Percentiles rank a stretch among this genome's conserved stretches.
phyloP scores from a whole-genome alignment of 2,797 vertebrate species.

The Rhodeus uyekii region DNA sequence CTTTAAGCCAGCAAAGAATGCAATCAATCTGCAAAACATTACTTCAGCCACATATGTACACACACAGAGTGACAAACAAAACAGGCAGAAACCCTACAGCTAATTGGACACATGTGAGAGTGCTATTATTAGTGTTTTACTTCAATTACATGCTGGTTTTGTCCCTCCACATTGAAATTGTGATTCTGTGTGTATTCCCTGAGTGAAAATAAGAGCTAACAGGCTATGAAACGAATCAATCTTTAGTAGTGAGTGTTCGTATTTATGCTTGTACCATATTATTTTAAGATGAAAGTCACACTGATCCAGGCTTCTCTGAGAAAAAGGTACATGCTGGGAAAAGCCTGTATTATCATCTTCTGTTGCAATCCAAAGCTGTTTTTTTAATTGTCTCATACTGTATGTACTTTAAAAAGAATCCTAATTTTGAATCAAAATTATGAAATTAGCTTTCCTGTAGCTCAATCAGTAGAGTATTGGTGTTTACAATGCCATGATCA shows the following conservation, averaged over 20 bases:
- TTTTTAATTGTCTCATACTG: background rate
- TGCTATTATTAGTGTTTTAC: conserved; percentile 39
- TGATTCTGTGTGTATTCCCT: background rate
- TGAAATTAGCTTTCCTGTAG: too few species aligned
- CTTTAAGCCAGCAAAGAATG: conserved; percentile 55
- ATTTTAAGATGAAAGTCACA: conserved; percentile 25
- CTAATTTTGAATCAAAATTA: background rate
- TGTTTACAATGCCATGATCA: too few species aligned
- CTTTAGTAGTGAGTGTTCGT: conserved; percentile 65
- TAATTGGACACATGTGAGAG: conserved; percentile 61
- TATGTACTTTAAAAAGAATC: background rate
- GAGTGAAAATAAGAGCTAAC: conserved; percentile 40
- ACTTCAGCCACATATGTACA: conserved; percentile 61
- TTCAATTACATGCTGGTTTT: conserved; percentile 49
- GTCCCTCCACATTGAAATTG: conserved; percentile 33
- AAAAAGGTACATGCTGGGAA: background rate
- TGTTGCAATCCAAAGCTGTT: background rate
- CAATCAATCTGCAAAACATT: conserved; percentile 64
- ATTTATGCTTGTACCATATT: conserved; percentile 48
- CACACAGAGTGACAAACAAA: conserved; percentile 65
- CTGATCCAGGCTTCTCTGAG: background rate
- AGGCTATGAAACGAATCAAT: conserved; percentile 59
- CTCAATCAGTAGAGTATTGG: too few species aligned
- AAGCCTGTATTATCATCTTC: background rate
- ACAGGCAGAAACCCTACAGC: conserved; percentile 52